Evolutionary conservation across 2,888 invertebrate genomes (phyloP).

Genomic region (Mactromeris polynyma): DNA sequence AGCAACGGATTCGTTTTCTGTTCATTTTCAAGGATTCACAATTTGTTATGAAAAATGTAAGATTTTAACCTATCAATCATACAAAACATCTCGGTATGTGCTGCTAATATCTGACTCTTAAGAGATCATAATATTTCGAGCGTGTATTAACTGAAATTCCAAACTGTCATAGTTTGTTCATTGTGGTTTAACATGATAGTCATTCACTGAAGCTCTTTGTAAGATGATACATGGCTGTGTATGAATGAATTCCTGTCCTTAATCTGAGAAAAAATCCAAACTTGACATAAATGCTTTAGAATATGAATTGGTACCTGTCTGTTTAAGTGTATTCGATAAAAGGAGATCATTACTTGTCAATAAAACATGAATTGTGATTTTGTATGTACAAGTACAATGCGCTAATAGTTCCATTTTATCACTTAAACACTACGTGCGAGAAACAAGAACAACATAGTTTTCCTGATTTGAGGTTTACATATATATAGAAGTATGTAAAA

Average conservation of each 20-base stretch:
- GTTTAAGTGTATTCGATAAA: not conserved
- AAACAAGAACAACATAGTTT: no score
- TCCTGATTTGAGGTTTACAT: no score
- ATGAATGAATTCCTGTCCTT: not conserved
- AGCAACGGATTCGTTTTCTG: not conserved
- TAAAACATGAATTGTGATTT: no score
- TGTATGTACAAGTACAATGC: no score
- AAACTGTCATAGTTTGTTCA: not conserved
- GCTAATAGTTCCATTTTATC: no score
- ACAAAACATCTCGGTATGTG: not conserved
- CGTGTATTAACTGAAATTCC: not conserved
- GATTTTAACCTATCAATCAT: not conserved
- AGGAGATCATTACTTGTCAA: no score
- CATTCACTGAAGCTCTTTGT: not conserved
- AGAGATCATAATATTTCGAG: not conserved
- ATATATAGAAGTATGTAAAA: no score
- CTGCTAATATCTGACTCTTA: not conserved
- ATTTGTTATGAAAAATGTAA: not conserved
- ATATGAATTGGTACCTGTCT: not conserved
- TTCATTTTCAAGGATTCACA: not conserved
- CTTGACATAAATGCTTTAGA: not conserved
- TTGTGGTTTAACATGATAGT: not conserved
- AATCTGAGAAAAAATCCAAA: not conserved
- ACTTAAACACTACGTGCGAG: no score
- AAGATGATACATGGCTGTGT: not conserved